Evolutionary conservation across 2,113 vertebrate genomes (phyloP).

Genomic region (Ophthalmolycus amberensis): DNA sequence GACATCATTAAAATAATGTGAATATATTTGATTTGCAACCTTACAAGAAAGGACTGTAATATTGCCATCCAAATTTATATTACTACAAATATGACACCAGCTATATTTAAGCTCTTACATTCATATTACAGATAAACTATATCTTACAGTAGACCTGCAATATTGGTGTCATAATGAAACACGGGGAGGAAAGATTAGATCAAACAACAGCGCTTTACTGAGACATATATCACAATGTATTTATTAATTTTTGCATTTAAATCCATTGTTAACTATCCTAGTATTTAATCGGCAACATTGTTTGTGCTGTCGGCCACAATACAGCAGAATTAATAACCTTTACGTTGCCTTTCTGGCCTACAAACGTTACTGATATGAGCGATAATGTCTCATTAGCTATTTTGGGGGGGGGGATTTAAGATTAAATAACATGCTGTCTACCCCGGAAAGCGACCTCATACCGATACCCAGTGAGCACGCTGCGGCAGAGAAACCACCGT

Average conservation of each 20-base stretch:
- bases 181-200: not conserved
- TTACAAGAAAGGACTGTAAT: not conserved
- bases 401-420: not conserved
- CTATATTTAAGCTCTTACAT: not conserved
- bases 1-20: not conserved
- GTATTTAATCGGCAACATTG: not conserved
- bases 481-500: constrained; percentile 26
- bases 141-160: not conserved
- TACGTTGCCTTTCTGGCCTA: constrained; percentile 26
- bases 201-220: too few relatives aligned
- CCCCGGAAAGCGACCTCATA: constrained; percentile 22
- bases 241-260: not conserved
- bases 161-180: not conserved
- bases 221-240: not conserved
- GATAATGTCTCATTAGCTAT: not conserved
- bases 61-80: too few relatives aligned
- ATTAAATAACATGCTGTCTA: constrained; percentile 3
- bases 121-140: not conserved
- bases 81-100: not conserved
- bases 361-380: not conserved
- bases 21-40: not conserved
- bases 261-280: not conserved
- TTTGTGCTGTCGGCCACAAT: not conserved
- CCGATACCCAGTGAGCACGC: constrained; percentile 13
- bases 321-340: not conserved